A percentile compares a stretch with the other conserved stretches of the same genome.
Conservation (phyloP, 23 tunicate genomes). For the Oikopleura albicans region DNA sequence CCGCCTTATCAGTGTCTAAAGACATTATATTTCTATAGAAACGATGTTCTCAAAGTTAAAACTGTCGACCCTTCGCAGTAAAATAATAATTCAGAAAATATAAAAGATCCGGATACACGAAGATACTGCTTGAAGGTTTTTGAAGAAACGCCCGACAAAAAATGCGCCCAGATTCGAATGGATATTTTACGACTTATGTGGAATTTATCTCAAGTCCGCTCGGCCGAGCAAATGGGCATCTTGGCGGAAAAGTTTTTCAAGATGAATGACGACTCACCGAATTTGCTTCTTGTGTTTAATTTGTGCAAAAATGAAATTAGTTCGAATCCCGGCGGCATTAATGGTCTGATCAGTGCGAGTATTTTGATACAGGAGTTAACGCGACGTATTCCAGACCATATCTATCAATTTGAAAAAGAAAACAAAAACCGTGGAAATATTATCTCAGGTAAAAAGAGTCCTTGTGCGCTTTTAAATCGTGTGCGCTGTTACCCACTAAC, state of each 20-base stretch:
- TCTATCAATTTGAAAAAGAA: neutral
- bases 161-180: neutral
- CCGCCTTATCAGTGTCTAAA: no score
- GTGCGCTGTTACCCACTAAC: no score
- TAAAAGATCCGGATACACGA: no score
- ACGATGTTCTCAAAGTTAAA: no score
- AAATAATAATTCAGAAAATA: no score
- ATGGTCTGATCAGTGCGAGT: neutral
- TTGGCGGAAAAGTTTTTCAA: neutral
- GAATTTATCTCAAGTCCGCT: neutral
- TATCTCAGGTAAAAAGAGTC: no score
- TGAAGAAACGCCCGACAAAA: no score
- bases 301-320: neutral
- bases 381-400: neutral
- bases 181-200: neutral
- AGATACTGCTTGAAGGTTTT: no score
- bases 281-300: neutral
- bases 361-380: neutral
- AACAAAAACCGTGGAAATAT: neutral
- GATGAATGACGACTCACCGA: neutral
- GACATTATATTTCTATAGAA: no score
- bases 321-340: neutral
- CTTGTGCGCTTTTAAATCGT: no score
- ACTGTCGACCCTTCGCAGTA: no score
- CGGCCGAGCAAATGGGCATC: neutral